Base-by-base conservation (phyloP, 37 sponge, comb jelly and placozoan genomes). In the Aphrocallistes beatrix region DNA sequence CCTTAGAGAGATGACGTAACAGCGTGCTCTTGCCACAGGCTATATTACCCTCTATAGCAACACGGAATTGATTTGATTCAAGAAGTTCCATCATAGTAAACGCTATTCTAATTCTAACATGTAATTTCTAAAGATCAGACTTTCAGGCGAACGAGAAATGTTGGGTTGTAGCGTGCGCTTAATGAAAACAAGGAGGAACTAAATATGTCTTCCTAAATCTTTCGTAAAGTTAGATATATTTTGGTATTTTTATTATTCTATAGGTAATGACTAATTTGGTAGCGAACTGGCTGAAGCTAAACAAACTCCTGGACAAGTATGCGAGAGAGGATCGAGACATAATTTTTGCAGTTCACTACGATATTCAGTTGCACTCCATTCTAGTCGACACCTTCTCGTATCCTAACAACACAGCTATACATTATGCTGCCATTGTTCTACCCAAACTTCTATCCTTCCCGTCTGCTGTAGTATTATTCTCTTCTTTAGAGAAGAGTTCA, bases 31-130 rank as follows among this genome's bases (percentile, higher is more conserved):
- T 97, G 16, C 99, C 99, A 85, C 95, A 93, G 21, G 99, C 93
- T 37, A 97, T 97, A 51, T 97, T 97, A 1, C 99, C 99, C 81
- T 97, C 99, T n/a, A 97, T 91, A 25, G 90, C 90, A 51, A 97
- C 82, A 92, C 95, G 48, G 75, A 25, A 60, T 13, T 60, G 10
- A 13, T 13, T 13, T 6, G 10, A 30, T 30, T 60, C 75, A 8
- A 60, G n/a, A 19, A 32, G 75, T 30, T 60, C 34, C 75, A 60
- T 60, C 10, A 13, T 30, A 21, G 13, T 21, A 47, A 21, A 21
- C 49, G 49, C 17, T 21, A 47, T 47, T 47, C 49, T 47, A n/a
- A n/a, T n/a, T n/a, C n/a, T n/a, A n/a, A n/a, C n/a, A n/a, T n/a
- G n/a, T n/a, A n/a, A n/a, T n/a, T n/a, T n/a, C n/a, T n/a, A n/a